Evolutionary conservation across 2,888 invertebrate species (phyloP).

Genomic region (Acrocera orbiculus): DNA sequence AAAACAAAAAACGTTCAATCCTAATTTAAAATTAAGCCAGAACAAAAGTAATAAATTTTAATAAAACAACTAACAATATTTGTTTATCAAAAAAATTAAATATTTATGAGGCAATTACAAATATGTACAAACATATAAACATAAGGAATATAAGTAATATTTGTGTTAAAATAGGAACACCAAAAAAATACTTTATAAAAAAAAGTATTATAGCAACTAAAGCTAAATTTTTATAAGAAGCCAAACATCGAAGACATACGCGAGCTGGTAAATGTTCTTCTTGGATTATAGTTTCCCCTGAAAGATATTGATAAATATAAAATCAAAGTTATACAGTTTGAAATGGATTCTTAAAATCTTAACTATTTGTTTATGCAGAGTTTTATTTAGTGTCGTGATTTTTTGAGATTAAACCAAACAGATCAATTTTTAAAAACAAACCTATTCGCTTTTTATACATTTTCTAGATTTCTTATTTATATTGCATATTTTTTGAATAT

Average conservation of each 20-base stretch:
- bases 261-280: constrained; percentile 24
- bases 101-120: constrained; percentile 21
- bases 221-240: constrained; percentile 19
- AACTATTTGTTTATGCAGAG: too few species aligned
- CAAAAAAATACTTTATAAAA: constrained; percentile 20
- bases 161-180: constrained; percentile 17
- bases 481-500: too few species aligned
- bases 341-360: too few species aligned
- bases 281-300: constrained; percentile 20
- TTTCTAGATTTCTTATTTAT: too few species aligned
- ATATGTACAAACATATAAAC: constrained; percentile 17
- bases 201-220: constrained; percentile 17
- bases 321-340: background rate
- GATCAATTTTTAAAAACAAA: too few species aligned
- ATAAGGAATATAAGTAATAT: constrained; percentile 20
- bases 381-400: too few species aligned
- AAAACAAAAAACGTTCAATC: too few species aligned
- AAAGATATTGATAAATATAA: constrained; percentile 1
- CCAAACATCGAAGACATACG: constrained; percentile 24
- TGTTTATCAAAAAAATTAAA: constrained; percentile 12
- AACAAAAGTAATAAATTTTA: too few species aligned
- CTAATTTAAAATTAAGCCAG: too few species aligned
- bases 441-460: too few species aligned
- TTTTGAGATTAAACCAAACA: too few species aligned
- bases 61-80: too few species aligned